Base-by-base conservation (phyloP, 2,797 vertebrate species). In the Brachyrhaphis roseni region DNA sequence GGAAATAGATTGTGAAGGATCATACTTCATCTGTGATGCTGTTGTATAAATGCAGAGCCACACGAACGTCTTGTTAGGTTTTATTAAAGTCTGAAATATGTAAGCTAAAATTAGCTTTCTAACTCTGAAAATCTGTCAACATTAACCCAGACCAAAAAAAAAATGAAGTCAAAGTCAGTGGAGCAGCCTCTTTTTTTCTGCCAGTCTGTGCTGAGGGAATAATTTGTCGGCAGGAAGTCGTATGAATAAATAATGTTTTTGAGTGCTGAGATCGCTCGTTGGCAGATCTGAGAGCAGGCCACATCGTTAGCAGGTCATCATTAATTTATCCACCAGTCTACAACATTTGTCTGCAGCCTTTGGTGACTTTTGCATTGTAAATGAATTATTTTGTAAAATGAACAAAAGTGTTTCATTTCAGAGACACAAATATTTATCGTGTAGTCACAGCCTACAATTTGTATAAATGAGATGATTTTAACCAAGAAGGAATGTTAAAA, bases 201-300 rank as follows among this genome's bases (percentile, higher is more conserved):
- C 41, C 76, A 90, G 90, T 45, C 80, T 15, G 47, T 45, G 80
- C 79, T 84, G 85, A 84, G 89, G 84, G 85, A 90, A 88, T 92
- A 57, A 93, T 89, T 91, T 43, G 90, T 92, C 77, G 85, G 47
- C 28, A 4, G 59, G 0, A 51, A 85, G 84, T 84, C 64, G n/a
- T 81, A 91, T 91, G 81, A 92, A 94, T 92, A 92, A 92, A 79
- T 93, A 4, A 93, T 88, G 87, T 12, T 0, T 2, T 75, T 18
- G 53, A 73, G 79, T 74, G 51, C 78, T 82, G 78, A 73, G 77
- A 84, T 82, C 13, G 18, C 74, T 76, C 77, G 75, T 79, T 34
- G 53, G 81, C 77, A 84, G 82, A 83, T 82, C 76, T 76, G 75
- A 86, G 85, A 78, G 82, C 11, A 20, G 10, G 71, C 64, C 75